phyloP scores from a whole-genome alignment of 2,888 invertebrate species.

The Caenorhabditis auriculariae region DNA sequence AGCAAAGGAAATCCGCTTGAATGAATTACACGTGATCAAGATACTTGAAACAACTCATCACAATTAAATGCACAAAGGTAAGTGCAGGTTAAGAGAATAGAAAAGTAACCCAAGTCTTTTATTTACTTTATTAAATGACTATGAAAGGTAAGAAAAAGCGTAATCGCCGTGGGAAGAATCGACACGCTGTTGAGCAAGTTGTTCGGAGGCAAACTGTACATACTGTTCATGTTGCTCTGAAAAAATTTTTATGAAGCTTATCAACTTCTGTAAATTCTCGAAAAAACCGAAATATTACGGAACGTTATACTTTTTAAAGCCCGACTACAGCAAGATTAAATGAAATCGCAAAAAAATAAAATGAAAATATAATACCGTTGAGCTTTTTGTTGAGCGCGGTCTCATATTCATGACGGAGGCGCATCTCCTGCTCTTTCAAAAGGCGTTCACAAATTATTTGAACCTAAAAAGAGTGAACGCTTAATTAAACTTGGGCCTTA shows the following conservation, averaged over 20 bases:
- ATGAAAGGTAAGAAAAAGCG: conserved; percentile 32
- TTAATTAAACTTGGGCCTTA: conserved; percentile 9
- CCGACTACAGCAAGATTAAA: no score
- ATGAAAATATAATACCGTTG: conserved; percentile 69
- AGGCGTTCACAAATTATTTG: conserved; percentile 95
- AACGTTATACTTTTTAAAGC: no score
- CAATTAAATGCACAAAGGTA: no score
- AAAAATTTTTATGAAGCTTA: conserved; percentile 28
- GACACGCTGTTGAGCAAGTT: conserved; percentile 70
- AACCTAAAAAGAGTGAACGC: conserved; percentile 72
- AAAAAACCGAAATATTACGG: no score
- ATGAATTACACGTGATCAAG: no score
- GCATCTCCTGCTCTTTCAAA: conserved; percentile 90
- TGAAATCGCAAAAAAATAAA: neutral
- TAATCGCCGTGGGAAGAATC: conserved; percentile 18
- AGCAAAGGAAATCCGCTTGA: no score
- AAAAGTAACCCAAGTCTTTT: no score
- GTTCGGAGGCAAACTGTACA: conserved; percentile 96
- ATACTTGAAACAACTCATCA: no score
- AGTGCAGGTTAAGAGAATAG: neutral
- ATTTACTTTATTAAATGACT: no score
- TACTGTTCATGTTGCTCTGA: conserved; percentile 96
- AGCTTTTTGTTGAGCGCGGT: conserved; percentile 86
- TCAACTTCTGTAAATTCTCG: no score
- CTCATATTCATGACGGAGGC: conserved; percentile 91